phyloP scores from a whole-genome alignment of 2,888 invertebrate genomes.

The Villa cingulata region DNA sequence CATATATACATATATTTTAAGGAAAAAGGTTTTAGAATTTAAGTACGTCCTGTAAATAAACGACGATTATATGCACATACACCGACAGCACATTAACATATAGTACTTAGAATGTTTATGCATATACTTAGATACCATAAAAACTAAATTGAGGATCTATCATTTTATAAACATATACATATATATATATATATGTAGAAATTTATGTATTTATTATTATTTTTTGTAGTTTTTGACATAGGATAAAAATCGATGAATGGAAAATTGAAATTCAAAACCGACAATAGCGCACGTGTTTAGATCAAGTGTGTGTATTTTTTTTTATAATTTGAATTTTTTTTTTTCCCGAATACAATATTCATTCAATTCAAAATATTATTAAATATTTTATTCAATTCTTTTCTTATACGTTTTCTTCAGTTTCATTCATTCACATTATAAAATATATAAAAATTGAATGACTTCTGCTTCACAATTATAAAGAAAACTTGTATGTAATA shows the following conservation, averaged over 20 bases:
- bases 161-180: not conserved
- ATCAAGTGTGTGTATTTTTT: conserved; percentile 6
- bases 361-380: too few relatives aligned
- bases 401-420: too few relatives aligned
- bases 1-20: too few relatives aligned
- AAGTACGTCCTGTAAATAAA: too few relatives aligned
- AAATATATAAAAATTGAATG: not conserved
- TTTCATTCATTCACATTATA: not conserved
- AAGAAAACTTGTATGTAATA: not conserved
- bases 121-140: too few relatives aligned
- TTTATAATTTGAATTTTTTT: not conserved
- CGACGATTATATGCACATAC: too few relatives aligned
- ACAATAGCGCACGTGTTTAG: conserved; percentile 11
- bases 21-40: too few relatives aligned
- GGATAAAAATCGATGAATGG: conserved; percentile 2
- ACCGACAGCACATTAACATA: too few relatives aligned
- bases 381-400: not conserved
- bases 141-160: not conserved
- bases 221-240: not conserved
- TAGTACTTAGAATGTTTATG: too few relatives aligned
- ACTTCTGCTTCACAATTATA: not conserved
- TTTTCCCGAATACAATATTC: not conserved
- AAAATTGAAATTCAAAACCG: conserved; percentile 12
- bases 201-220: too few relatives aligned
- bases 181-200: not conserved